Evolutionary conservation across 2,888 invertebrate genomes (phyloP).

Genomic region (Caenorhabditis afra): DNA sequence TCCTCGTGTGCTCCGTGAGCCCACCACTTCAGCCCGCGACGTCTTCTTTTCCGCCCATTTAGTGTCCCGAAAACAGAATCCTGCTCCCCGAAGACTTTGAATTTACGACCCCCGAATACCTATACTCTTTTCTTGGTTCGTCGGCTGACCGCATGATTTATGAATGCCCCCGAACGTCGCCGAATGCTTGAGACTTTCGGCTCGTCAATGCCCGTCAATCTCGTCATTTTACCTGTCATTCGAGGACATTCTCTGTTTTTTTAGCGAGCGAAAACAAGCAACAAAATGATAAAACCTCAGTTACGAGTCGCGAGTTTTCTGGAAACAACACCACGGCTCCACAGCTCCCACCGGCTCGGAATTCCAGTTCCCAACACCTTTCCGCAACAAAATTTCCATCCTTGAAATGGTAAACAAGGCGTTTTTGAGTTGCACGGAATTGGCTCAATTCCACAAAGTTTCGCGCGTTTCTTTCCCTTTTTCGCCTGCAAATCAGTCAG

Average conservation of each 20-base stretch:
- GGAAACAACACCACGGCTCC: too few relatives aligned
- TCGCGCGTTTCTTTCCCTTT: conserved; percentile 13
- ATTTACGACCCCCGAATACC: conserved; percentile 50
- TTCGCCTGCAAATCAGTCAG: background rate
- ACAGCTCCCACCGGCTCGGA: too few relatives aligned
- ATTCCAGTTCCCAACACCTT: too few relatives aligned
- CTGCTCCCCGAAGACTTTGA: conserved; percentile 11
- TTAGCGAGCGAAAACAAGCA: background rate
- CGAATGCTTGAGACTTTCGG: conserved; percentile 23
- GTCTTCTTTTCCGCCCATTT: conserved; percentile 19
- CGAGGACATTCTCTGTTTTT: conserved; percentile 36
- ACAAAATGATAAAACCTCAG: too few relatives aligned
- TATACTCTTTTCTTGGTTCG: conserved; percentile 7
- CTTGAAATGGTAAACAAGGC: too few relatives aligned
- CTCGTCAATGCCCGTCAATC: conserved; percentile 36
- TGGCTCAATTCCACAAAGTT: conserved; percentile 33
- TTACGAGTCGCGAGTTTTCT: too few relatives aligned
- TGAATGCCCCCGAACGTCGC: conserved; percentile 27
- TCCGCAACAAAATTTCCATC: too few relatives aligned
- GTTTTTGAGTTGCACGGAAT: background rate
- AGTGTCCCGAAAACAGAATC: conserved; percentile 15
- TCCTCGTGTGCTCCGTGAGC: conserved; percentile 30
- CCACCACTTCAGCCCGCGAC: conserved; percentile 27
- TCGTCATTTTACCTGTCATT: conserved; percentile 30
- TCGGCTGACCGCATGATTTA: conserved; percentile 34